A percentile compares a stretch with the other conserved stretches of the same genome.
Conservation (phyloP, 2,113 vertebrate species). For the Silurus asotus region DNA sequence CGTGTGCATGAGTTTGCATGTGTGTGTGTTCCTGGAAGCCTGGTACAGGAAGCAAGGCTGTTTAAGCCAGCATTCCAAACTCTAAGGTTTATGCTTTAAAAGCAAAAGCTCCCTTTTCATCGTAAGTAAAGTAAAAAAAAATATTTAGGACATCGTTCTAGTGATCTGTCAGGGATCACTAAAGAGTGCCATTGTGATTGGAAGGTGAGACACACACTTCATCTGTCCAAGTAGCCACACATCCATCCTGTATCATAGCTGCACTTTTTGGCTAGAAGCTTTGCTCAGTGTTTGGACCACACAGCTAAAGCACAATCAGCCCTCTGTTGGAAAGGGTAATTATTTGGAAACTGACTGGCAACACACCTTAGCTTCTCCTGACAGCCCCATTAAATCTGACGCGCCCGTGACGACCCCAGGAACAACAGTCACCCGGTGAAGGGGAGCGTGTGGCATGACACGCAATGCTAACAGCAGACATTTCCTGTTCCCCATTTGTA, state of each 20-base stretch:
- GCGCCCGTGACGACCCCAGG: slow-evolving; percentile 45
- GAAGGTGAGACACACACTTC: neutral
- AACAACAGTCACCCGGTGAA: slow-evolving; percentile 42
- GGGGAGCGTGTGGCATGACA: slow-evolving; percentile 28
- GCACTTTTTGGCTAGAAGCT: slow-evolving; percentile 11
- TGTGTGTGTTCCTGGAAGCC: slow-evolving; percentile 18
- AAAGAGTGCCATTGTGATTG: neutral
- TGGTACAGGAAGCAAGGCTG: slow-evolving; percentile 6
- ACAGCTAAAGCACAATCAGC: slow-evolving; percentile 58
- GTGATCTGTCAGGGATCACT: neutral
- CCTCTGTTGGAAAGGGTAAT: slow-evolving; percentile 66
- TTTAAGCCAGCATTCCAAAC: slow-evolving; percentile 21
- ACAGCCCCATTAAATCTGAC: slow-evolving; percentile 67
- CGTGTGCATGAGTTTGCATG: neutral
- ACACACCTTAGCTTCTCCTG: slow-evolving; percentile 64
- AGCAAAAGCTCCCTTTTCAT: slow-evolving; percentile 5
- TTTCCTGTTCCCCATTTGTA: slow-evolving; percentile 24
- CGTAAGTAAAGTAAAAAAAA: neutral
- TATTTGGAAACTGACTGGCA: slow-evolving; percentile 65
- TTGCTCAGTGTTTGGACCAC: slow-evolving; percentile 14
- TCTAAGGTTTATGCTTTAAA: neutral
- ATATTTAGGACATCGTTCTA: neutral
- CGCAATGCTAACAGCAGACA: slow-evolving; percentile 12
- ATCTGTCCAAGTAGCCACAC: slow-evolving; percentile 19
- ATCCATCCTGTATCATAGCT: slow-evolving; percentile 30